Percentiles rank a stretch among this genome's conserved stretches.
These are phyloP conservation scores for Mesochorus sp. DNA, from an alignment of 2,888 invertebrate species.

Conservation along the genomic window DNA sequence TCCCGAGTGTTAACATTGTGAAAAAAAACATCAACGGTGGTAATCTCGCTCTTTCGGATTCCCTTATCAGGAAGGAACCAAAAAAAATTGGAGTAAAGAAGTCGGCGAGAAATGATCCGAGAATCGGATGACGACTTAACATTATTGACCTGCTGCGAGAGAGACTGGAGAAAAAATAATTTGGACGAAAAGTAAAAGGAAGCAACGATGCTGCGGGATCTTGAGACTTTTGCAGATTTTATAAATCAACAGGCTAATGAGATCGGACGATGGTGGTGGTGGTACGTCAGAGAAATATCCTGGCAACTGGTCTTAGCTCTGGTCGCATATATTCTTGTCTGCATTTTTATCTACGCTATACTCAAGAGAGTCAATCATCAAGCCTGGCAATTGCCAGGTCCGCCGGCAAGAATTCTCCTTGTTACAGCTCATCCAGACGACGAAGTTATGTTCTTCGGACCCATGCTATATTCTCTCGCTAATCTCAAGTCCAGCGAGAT, in stretches of 20 bases:
- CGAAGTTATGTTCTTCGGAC: constrained; percentile 99
- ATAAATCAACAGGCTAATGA: constrained; percentile 73
- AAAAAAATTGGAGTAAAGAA: no score
- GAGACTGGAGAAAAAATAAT: neutral
- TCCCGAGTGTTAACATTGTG: no score
- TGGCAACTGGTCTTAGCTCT: constrained; percentile 77
- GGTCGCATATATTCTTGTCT: constrained; percentile 75
- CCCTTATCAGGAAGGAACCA: no score
- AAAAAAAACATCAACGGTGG: no score
- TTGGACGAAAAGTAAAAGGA: neutral
- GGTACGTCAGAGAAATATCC: constrained; percentile 77
- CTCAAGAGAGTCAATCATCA: constrained; percentile 75
- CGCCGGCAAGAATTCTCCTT: constrained; percentile 86
- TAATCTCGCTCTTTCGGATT: no score
- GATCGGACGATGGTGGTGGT: constrained; percentile 76
- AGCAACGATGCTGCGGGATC: constrained; percentile 62
- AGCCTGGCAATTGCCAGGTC: constrained; percentile 80
- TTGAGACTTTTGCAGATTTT: constrained; percentile 69
- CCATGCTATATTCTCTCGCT: constrained; percentile 89
- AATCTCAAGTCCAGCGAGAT: constrained; percentile 87
- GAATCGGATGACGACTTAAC: neutral
- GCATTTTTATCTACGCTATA: constrained; percentile 75
- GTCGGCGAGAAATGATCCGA: no score
- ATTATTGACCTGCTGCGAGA: no score
- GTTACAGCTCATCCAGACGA: constrained; percentile 99